Evolutionary conservation across 2,888 invertebrate genomes (phyloP), one percentile per base, ranked within the genome.

Genomic region (Agrilus mali): DNA sequence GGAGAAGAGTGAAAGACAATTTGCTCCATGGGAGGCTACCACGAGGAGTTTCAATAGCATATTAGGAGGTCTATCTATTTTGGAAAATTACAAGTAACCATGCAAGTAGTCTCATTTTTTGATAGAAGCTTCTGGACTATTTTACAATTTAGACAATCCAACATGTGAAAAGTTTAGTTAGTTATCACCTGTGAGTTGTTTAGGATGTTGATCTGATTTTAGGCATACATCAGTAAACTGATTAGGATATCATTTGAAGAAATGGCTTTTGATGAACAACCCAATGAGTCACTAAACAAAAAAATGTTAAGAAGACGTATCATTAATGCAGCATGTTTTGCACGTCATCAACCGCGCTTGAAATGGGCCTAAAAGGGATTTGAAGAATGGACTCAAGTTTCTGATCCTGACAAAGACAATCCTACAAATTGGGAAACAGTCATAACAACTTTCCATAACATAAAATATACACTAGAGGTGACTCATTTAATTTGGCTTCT

Each of bases 1-100:
- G 44, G 65, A 64, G 1, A 60, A 66, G 1, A 73, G 75, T 0
- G 80, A 80, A 53, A 68, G 68, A 6, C 77, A 80, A 13, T 79
- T 76, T 53, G 68, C 79, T 4, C 82, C 84, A 0, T 85, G 84
- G 85, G 70, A 72, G 33, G 58, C 77, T 17, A 68, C 79, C 3
- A 58, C 82, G 0, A 69, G 69, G 46, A 75, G 74, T 50, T 68
- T 78, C 63, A 69, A 67, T 33, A 72, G 72, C 44, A 56, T 77
- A 49, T 77, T 43, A 66, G 65, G 48, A 59, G 68, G 7, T 72
- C 72, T 1, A 66, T 72, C 1, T 71, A 73, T 35, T 74, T 71
- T 51, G 65, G 68, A 2, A 64, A 72, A 43, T 75, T 52, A 42
- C 41, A 54, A 47, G 47, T 56, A 50, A 35, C 34, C 12, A n/a